Conservation (phyloP, 2,113 vertebrate species). For the Notarius quadriscutis region DNA sequence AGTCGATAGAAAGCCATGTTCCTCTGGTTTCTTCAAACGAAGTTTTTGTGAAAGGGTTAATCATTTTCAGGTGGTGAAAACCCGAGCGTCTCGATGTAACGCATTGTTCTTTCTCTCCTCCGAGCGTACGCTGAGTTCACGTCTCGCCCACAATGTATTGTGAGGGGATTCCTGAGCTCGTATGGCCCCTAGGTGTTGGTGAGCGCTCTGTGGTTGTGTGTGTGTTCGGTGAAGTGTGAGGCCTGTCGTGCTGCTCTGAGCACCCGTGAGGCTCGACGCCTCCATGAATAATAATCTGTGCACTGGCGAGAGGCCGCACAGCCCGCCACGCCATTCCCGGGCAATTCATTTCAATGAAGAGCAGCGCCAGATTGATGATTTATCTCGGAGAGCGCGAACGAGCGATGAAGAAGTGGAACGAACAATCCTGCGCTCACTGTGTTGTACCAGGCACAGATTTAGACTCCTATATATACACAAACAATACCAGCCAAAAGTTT, state of each 20-base stretch:
- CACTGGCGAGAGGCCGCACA: background rate
- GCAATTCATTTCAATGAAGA: constrained; percentile 42
- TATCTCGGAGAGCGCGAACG: background rate
- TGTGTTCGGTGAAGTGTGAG: constrained; percentile 20
- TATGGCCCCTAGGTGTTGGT: background rate
- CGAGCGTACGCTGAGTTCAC: background rate
- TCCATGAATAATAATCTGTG: constrained; percentile 37
- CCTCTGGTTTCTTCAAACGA: background rate
- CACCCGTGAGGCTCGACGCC: constrained; percentile 21
- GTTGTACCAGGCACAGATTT: background rate
- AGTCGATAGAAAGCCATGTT: background rate
- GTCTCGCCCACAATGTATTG: background rate
- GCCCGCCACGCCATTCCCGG: background rate
- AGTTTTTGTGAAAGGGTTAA: background rate
- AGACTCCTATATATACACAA: background rate
- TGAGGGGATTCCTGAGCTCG: background rate
- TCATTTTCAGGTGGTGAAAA: background rate
- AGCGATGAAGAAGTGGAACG: background rate
- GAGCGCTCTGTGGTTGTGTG: background rate
- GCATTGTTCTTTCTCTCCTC: background rate
- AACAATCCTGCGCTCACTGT: background rate
- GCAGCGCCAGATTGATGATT: constrained; percentile 18
- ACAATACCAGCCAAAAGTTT: too few relatives aligned
- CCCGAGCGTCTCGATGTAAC: background rate
- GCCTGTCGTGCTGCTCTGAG: constrained; percentile 16